Evolutionary conservation across 2,888 invertebrate genomes (phyloP), one percentile per base, ranked within the genome.

Genomic region (Patella caerulea): DNA sequence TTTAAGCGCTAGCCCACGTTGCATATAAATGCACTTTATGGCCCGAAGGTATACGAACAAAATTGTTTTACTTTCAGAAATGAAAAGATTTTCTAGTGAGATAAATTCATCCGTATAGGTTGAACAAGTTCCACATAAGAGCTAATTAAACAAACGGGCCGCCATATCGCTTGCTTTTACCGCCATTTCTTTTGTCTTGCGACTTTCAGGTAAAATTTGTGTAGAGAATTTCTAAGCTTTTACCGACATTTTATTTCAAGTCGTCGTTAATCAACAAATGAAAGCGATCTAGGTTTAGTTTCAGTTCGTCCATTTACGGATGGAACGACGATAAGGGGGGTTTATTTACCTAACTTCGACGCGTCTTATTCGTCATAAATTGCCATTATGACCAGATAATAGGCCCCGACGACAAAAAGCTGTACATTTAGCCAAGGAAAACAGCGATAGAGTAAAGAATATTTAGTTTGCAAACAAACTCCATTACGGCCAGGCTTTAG

Each of bases 351-450:
- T 65, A 65, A 19, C 24, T 65, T 65, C 14, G 19, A 19, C 65
- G 65, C 24, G 65, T 65, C 24, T 24, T 65, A 24, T 24, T 14
- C 9, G 19, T 24, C 65, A 65, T 24, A 65, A 65, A 65, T 65
- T 65, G 24, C 65, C 65, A 65, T 65, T 65, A 65, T 65, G 65
- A 65, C 65, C 24, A 65, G 19, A 65, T 65, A 65, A 65, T 65
- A 65, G 65, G 14, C 65, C 45, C 19, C 65, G 14, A 24, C 65
- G 19, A 65, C 65, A 65, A 65, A 65, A 65, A 65, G 65, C 65
- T 65, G 65, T 65, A 24, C 65, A 65, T 65, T 65, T 65, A 65
- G 65, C 65, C 19, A 65, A 65, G 65, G 14, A 65, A 65, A 65
- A 65, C 24, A 65, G 65, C 11, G 65, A 65, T 24, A 24, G 19